Percentiles rank a stretch among this genome's conserved stretches.
phyloP scores from a whole-genome alignment of 2,797 vertebrate species.

The Anas acuta region DNA sequence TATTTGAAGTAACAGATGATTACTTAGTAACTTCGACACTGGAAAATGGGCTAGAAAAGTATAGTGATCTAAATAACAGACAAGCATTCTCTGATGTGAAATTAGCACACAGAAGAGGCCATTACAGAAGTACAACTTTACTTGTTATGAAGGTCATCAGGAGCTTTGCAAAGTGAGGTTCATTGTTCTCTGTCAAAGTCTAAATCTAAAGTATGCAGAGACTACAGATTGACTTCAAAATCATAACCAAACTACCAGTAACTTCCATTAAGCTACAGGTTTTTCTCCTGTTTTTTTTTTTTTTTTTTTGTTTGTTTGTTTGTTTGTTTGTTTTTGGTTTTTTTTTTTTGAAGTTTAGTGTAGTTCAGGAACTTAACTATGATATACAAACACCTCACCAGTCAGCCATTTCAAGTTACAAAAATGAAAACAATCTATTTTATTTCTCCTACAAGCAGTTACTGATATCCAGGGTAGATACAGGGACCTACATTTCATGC shows the following conservation, averaged over 20 bases:
- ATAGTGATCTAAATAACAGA: slow-evolving; percentile 19
- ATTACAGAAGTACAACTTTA: background rate
- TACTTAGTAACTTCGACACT: slow-evolving; percentile 55
- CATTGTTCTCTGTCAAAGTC: background rate
- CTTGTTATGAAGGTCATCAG: no score
- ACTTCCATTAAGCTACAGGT: background rate
- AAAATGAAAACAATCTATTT: background rate
- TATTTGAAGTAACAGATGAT: slow-evolving; percentile 70
- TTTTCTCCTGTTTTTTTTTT: background rate
- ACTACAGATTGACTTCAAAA: background rate
- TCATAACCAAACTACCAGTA: background rate
- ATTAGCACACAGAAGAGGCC: background rate
- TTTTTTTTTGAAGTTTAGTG: background rate
- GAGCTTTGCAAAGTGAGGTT: background rate
- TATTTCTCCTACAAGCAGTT: background rate
- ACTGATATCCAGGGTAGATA: background rate
- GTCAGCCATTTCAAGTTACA: background rate
- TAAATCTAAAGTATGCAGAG: background rate
- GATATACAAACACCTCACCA: background rate
- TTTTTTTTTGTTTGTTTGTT: background rate
- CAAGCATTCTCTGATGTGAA: background rate
- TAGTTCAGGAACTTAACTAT: background rate
- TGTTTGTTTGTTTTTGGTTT: no score
- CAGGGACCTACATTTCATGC: background rate
- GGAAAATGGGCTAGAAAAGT: slow-evolving; percentile 44